Evolutionary conservation across 2,888 invertebrate species (phyloP).

Genomic region (Oasisia sp.): DNA sequence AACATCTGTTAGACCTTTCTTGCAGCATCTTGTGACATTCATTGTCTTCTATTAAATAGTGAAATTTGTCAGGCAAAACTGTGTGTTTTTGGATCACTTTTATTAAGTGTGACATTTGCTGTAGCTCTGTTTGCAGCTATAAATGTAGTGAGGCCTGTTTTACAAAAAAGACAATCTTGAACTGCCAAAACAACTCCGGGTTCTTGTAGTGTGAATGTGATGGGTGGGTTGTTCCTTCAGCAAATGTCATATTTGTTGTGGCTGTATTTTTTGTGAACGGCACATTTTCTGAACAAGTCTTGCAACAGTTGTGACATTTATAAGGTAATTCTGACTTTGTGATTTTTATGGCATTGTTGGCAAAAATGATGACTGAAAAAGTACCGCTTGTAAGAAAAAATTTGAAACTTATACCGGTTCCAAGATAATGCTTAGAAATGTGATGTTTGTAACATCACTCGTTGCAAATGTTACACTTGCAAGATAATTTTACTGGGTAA

Average conservation of each 20-base stretch:
- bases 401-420: no score
- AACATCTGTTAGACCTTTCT: not conserved
- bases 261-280: not conserved
- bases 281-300: no score
- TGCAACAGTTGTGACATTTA: no score
- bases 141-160: not conserved
- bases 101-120: not conserved
- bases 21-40: slow-evolving; percentile 7
- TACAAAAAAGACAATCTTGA: not conserved
- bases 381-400: no score
- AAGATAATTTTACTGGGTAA: not conserved
- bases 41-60: not conserved
- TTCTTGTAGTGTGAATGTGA: not conserved
- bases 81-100: not conserved
- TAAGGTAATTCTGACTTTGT: no score
- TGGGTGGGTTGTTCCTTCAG: not conserved
- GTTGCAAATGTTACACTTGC: not conserved
- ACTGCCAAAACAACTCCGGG: not conserved
- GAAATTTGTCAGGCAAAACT: not conserved
- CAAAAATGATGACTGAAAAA: no score
- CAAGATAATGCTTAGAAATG: not conserved
- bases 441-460: not conserved
- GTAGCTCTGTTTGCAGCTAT: not conserved
- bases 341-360: no score
- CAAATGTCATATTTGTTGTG: not conserved